These are phyloP conservation scores for Columba guinea DNA, from an alignment of 2,797 vertebrate species.

Conservation along the genomic window DNA sequence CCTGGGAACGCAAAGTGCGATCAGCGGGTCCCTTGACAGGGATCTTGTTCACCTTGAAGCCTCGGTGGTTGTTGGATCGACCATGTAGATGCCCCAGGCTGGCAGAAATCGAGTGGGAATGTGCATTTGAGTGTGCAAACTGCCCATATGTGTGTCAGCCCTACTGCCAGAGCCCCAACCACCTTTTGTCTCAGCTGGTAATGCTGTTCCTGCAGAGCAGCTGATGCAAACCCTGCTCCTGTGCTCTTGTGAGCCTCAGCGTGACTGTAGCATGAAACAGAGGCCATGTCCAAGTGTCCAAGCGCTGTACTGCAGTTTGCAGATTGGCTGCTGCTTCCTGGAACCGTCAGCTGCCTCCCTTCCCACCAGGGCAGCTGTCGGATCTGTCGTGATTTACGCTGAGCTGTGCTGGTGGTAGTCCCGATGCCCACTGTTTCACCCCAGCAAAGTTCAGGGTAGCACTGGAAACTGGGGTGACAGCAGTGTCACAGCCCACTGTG, in stretches of 20 bases:
- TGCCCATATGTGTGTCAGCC: neutral
- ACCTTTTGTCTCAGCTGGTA: neutral
- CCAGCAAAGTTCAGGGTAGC: neutral
- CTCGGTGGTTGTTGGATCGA: accelerated
- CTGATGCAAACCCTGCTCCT: neutral
- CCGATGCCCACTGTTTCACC: neutral
- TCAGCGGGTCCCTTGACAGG: neutral
- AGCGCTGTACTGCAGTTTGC: neutral
- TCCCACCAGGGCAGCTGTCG: accelerated
- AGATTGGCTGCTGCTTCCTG: neutral
- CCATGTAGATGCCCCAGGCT: neutral
- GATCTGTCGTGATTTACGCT: neutral
- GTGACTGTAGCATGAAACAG: neutral
- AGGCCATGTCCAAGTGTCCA: neutral
- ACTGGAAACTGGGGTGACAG: neutral
- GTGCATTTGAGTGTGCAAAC: neutral
- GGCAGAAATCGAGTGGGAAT: neutral
- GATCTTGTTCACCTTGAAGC: neutral
- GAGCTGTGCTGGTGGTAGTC: neutral
- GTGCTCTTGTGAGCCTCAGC: neutral
- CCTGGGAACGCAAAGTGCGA: neutral
- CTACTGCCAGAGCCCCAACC: neutral
- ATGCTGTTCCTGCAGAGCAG: neutral
- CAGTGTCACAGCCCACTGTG: neutral
- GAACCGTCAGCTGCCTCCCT: neutral